Evolutionary conservation across 2,797 vertebrate species (phyloP), one percentile per base, ranked within the genome.

Genomic region (Hydrocynus forskahlii): DNA sequence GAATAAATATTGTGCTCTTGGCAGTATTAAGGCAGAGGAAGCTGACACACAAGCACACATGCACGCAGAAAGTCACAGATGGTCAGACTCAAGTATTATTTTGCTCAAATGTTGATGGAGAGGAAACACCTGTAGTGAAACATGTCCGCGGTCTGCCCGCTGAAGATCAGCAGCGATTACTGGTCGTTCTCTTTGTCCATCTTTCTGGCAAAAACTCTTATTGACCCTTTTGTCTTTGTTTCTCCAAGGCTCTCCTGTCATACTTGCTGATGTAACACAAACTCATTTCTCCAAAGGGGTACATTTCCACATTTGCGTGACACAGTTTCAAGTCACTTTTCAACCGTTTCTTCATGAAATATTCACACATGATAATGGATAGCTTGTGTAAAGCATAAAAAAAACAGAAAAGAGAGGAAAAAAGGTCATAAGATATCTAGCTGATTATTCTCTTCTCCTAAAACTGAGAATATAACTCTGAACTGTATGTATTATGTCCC

Each of bases 121-220:
- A 92, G 89, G 92, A 94, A 93, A 88, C 91, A 93, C 91, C 90
- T 92, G 92, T 84, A 84, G 43, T 83, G 86, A 59, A 73, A 87
- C 87, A 87, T 17, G 19, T 86, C 81, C 75, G 80, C 80, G 79
- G 66, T 73, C 76, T 79, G 74, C 13, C 57, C n/a, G 85, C 8
- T 80, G 10, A 63, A 70, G 25, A 50, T 38, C 67, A 73, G 67
- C 72, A 73, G 80, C 29, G 43, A 76, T 52, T 13, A 19, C 75
- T 78, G 38, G 54, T 12, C 62, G 50, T 6, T 74, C 50, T 50
- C 21, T 52, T 70, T 68, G 75, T 76, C 55, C 55, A 67, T 75
- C 43, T 77, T 43, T 68, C 23, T 75, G 62, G 52, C 52, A 52
- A 60, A 57, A 55, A 19, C 21, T 21, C 23, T 50, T 45, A 12